These are phyloP conservation scores for Phrynosoma platyrhinos DNA, from an alignment of 2,113 vertebrate genomes.

Conservation along the genomic window DNA sequence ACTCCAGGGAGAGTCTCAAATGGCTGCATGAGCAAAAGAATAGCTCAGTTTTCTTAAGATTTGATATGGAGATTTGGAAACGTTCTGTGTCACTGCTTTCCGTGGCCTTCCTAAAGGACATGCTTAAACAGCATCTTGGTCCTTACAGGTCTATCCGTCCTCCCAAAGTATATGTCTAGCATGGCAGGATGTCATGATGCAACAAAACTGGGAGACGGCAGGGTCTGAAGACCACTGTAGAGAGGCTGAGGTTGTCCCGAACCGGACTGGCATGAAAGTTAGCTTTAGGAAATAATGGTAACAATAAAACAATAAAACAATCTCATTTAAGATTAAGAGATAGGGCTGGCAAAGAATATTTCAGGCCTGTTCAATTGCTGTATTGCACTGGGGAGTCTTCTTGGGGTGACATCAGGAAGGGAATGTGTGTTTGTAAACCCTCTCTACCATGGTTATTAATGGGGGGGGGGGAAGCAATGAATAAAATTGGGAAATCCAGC, in stretches of 20 bases:
- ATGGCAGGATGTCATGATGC: constrained; percentile 49
- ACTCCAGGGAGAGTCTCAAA: too few relatives aligned
- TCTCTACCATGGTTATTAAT: neutral
- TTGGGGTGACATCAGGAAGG: neutral
- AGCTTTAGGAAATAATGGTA: neutral
- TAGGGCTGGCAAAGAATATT: neutral
- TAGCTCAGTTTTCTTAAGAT: neutral
- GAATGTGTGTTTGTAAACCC: neutral
- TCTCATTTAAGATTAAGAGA: neutral
- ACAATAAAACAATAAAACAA: neutral
- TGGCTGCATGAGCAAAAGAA: neutral
- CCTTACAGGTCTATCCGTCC: neutral
- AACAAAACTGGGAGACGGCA: neutral
- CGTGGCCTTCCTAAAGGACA: neutral
- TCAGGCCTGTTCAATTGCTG: neutral
- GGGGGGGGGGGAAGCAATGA: neutral
- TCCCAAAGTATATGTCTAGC: neutral
- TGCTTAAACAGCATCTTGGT: neutral
- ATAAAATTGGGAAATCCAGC: neutral
- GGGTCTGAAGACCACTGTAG: neutral
- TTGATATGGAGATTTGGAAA: neutral
- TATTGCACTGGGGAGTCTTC: neutral
- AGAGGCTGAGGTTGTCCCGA: neutral
- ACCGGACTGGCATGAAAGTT: constrained; percentile 36
- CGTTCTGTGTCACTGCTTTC: neutral